Base-by-base conservation (phyloP, 2,113 vertebrate genomes). In the Monarcha castaneiventris region DNA sequence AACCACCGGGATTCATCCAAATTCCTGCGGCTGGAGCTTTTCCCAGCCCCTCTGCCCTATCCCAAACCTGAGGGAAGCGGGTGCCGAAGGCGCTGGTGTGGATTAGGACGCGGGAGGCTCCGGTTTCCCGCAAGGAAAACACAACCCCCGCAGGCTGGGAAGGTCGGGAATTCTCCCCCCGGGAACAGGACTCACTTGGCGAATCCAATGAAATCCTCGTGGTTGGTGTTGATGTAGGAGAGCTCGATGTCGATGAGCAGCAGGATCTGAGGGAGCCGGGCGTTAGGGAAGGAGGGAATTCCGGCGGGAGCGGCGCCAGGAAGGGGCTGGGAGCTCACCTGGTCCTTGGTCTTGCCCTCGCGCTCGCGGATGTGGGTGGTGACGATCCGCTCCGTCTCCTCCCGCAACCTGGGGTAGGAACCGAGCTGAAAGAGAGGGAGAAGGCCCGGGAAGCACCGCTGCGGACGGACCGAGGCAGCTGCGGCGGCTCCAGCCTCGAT, bases 211-310 rank as follows among this genome's bases (percentile, higher is more conserved):
- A 99, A 99, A 97, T 99, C 99, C 74, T 99, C 99, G 5, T 99
- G 99, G 97, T 99, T 99, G 30, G 99, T 99, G 98, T 99, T 99
- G 98, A 99, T 99, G 98, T 99, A 99, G 27, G 99, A 99, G 96
- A 99, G 98, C 97, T 99, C 99, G 23, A 99, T 99, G 98, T 99
- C 99, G 35, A 99, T 99, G 94, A 99, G 98, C 83, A 99, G 98
- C 69, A 99, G 98, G 55, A 99, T 98, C 99, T 99, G 95, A 2
- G 37, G 74, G 83, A 3, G 1, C 0, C 4, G 0, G 30, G 37
- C 3, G 1, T 44, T 0, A 39, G 66, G 56, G 21, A 3, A 23
- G 10, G 3, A 0, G 37, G 44, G 27, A 62, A 49, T 18, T 18
- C 14, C 84, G 2, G 1, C 0, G 7, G 67, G 6, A 12, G 3